Evolutionary conservation across 1,140 invertebrate species (phyloP).

Genomic region (Brachionus calyciflorus): DNA sequence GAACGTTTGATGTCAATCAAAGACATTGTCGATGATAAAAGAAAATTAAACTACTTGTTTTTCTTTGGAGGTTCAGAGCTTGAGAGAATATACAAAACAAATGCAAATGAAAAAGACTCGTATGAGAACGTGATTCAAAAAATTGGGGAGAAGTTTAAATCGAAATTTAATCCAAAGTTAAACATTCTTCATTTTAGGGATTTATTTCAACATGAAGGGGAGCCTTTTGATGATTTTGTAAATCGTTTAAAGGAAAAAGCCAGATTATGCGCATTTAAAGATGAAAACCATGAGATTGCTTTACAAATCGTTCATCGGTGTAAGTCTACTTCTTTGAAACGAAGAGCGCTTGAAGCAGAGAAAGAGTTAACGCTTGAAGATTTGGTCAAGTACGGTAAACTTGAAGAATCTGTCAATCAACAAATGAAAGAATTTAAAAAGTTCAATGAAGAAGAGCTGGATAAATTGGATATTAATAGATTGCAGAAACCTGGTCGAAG

Average conservation of each 20-base stretch:
- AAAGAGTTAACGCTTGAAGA: background rate
- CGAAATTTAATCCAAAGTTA: background rate
- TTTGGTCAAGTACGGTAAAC: background rate
- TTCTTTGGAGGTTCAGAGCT: background rate
- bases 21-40: background rate
- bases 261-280: too few species aligned
- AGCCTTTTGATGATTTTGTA: too few species aligned
- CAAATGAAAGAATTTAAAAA: background rate
- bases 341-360: too few species aligned
- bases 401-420: background rate
- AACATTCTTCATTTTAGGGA: background rate
- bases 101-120: background rate
- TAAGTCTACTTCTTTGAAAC: too few species aligned
- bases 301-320: too few species aligned
- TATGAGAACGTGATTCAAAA: background rate
- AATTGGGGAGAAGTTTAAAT: too few species aligned
- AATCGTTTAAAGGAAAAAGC: too few species aligned
- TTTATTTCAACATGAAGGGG: background rate
- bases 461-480: background rate
- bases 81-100: background rate
- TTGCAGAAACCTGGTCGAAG: conserved; percentile 9
- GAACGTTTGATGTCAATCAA: background rate
- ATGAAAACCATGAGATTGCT: too few species aligned
- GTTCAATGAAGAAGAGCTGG: background rate
- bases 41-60: background rate